Percentiles rank a stretch among this genome's conserved stretches.
Evolutionary conservation across 2,888 invertebrate species (phyloP).

Genomic region (Anoplius nigerrimus): DNA sequence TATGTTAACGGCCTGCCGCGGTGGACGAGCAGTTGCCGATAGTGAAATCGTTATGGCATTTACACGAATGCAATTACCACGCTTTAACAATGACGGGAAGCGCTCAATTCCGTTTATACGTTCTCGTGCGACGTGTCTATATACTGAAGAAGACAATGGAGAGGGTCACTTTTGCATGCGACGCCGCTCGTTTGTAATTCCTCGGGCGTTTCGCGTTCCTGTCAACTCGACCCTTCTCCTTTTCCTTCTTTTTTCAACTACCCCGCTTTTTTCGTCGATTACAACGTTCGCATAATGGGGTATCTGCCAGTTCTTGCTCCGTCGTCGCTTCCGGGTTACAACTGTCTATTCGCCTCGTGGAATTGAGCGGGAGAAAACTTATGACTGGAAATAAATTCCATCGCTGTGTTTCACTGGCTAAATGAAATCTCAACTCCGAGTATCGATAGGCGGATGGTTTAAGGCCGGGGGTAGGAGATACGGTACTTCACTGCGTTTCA

Average conservation of each 20-base stretch:
- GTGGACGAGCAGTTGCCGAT: constrained; percentile 30
- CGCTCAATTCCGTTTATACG: constrained; percentile 50
- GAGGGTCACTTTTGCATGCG: constrained; percentile 10
- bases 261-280: too few relatives aligned
- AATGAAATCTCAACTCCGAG: too few relatives aligned
- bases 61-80: constrained; percentile 44
- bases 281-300: too few relatives aligned
- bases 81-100: constrained; percentile 45
- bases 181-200: background rate
- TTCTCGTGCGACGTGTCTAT: constrained; percentile 35
- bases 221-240: background rate
- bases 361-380: background rate
- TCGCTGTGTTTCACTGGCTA: too few relatives aligned
- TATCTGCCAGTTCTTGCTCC: background rate
- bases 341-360: background rate
- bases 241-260: background rate
- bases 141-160: constrained; percentile 38
- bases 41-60: constrained; percentile 43
- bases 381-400: too few relatives aligned
- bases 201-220: too few relatives aligned
- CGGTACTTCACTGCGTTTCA: too few relatives aligned
- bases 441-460: too few relatives aligned
- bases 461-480: too few relatives aligned
- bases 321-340: background rate
- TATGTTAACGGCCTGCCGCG: constrained; percentile 30